Percentiles rank a stretch among this genome's conserved stretches.
Evolutionary conservation across 2,888 invertebrate species (phyloP).

Genomic region (Chrysolina americana): DNA sequence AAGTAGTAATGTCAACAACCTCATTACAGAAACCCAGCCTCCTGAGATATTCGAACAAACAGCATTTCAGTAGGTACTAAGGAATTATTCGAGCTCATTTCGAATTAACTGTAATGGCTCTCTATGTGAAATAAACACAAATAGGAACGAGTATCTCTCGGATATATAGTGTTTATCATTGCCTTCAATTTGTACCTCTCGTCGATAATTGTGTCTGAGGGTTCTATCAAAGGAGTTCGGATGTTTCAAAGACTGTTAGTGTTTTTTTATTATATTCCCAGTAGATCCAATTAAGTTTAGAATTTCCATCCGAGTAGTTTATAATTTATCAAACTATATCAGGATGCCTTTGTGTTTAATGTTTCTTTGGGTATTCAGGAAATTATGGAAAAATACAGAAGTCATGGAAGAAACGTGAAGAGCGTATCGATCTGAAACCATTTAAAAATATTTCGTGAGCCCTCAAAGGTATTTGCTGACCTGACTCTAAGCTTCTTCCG

Average conservation of each 20-base stretch:
- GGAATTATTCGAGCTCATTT: background rate
- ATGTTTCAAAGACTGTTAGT: slow-evolving; percentile 4
- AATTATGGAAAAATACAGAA: background rate
- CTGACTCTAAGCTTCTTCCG: no score
- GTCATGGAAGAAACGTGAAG: no score
- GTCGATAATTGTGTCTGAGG: slow-evolving; percentile 30
- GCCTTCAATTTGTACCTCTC: slow-evolving; percentile 26
- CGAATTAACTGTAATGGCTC: slow-evolving; percentile 9
- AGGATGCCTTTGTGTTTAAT: background rate
- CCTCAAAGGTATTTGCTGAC: no score
- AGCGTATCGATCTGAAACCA: no score
- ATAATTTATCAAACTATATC: background rate
- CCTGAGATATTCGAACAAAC: background rate
- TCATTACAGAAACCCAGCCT: background rate
- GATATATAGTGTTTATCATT: slow-evolving; percentile 20
- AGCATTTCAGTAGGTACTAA: background rate
- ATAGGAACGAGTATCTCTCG: background rate
- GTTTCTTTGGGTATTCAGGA: background rate
- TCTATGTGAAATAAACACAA: background rate
- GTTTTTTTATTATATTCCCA: background rate
- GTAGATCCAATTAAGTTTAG: slow-evolving; percentile 1
- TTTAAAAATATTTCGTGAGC: no score
- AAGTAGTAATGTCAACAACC: background rate
- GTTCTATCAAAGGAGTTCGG: slow-evolving; percentile 12
- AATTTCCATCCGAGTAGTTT: slow-evolving; percentile 2